Base-by-base conservation (phyloP, 2,797 vertebrate genomes). In the Glossophaga mutica region DNA sequence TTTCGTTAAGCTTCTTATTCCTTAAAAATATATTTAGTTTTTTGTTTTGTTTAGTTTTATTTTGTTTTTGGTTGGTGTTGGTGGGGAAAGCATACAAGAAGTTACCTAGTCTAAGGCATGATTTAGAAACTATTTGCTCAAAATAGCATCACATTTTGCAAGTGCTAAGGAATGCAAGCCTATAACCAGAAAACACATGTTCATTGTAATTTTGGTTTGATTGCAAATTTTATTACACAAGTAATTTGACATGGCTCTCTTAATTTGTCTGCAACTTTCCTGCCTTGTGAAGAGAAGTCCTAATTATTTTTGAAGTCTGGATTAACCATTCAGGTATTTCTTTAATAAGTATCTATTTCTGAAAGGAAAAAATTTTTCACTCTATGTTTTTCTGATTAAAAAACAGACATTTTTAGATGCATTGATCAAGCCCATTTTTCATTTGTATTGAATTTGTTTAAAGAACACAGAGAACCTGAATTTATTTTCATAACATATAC, bases 151-250 rank as follows among this genome's bases (percentile, higher is more conserved):
- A 46, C 12, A 88, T 73, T 91, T 79, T 92, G 19, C 26, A 76
- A 70, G 39, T 85, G 22, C 71, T 67, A 91, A 79, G 76, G 9
- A 70, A 89, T 87, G 92, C 55, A 86, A 84, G 0, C 8, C 39
- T 37, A 15, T 67, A 77, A 39, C 82, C 7, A 39, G 57, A 81
- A 46, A 95, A 85, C 94, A 88, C 26, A 82, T 74, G 76, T 73
- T 92, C 83, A 78, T 29, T 93, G 68, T 65, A 46, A 85, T 96
- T 93, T 96, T 87, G 57, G 76, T 91, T 96, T 87, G 74, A 96
- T 93, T 94, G 67, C 70, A 87, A 71, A 95, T 97, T 94, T 94
- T 96, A 93, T 95, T 93, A 82, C 70, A 96, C 89, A 85, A 94
- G 65, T 91, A 95, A 94, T 97, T 95, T 24, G 74, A 95, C 70